Evolutionary conservation across 23 tunicate genomes (phyloP), one percentile per base, ranked within the genome.

Genomic region (Diplosoma virens): DNA sequence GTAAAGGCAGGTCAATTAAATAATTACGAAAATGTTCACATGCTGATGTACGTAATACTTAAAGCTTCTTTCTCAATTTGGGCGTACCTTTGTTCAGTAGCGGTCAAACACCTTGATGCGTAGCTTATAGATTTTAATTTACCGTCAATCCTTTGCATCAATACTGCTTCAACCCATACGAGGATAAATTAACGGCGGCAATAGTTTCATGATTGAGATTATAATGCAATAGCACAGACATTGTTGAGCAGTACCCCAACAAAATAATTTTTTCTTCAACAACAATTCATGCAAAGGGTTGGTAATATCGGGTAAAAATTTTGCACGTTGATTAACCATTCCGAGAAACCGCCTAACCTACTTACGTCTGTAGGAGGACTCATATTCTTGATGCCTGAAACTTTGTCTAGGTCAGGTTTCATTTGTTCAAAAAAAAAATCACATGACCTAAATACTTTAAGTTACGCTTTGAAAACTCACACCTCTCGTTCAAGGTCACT

Each of bases 401-500:
- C 29, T 24, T n/a, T 73, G 6, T 76, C 48, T 17, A 50, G 81
- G 32, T 76, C 81, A 1, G 68, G 48, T 18, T 17, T 16, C 21
- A 76, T 33, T 7, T 50, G 69, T 32, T 58, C 9, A 33, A n/a
- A 25, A n/a, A 24, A 59, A 2, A n/a, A n/a, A 58, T 30, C 31
- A 58, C 33, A 33, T 76, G 81, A 17, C 70, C 70, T 28, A 76
- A 21, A 76, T 31, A 58, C 25, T 58, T 76, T 1, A 77, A 17
- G 21, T 21, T 36, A 2, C 76, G 9, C 29, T 50, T 67, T 16
- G 61, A 32, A 58, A 79, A 79, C 46, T 66, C 76, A 58, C 84
- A 79, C 67, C 67, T 79, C n/a, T n/a, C n/a, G n/a, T 71, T 81
- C 41, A 72, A 28, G 9, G 61, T 81, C 37, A 81, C 30, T 21